Conservation (phyloP, 2,888 invertebrate genomes). For the Luperina nickerlii region DNA sequence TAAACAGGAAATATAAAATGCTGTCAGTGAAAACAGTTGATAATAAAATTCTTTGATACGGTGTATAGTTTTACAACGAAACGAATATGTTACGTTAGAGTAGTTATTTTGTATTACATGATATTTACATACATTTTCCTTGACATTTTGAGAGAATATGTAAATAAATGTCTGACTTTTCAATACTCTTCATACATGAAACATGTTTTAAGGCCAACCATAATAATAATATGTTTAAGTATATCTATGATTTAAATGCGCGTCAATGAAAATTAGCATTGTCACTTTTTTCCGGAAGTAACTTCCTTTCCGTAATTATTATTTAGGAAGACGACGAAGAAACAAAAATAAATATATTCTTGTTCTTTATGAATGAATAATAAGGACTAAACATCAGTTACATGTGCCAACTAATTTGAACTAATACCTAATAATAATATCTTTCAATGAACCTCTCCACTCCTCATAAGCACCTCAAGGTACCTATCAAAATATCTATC, state of each 20-base stretch:
- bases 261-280: conserved; percentile 7
- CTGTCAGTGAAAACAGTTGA: conserved; percentile 24
- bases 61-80: neutral
- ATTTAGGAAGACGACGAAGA: neutral
- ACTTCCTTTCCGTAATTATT: neutral
- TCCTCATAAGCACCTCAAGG: neutral
- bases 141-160: conserved; percentile 58
- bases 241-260: neutral
- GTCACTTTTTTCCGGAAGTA: conserved; percentile 20
- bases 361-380: neutral
- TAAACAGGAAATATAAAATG: neutral
- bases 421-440: neutral
- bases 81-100: neutral
- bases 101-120: conserved; percentile 1
- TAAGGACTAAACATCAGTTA: neutral
- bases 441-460: neutral
- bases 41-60: conserved; percentile 2
- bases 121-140: conserved; percentile 56
- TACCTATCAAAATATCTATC: neutral
- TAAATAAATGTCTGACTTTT: conserved; percentile 22
- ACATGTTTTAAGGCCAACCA: neutral
- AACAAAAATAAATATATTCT: neutral
- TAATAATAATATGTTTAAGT: neutral
- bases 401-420: neutral
- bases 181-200: conserved; percentile 6